phyloP scores from a whole-genome alignment of 2,113 vertebrate genomes.

The Dermatemys mawii region DNA sequence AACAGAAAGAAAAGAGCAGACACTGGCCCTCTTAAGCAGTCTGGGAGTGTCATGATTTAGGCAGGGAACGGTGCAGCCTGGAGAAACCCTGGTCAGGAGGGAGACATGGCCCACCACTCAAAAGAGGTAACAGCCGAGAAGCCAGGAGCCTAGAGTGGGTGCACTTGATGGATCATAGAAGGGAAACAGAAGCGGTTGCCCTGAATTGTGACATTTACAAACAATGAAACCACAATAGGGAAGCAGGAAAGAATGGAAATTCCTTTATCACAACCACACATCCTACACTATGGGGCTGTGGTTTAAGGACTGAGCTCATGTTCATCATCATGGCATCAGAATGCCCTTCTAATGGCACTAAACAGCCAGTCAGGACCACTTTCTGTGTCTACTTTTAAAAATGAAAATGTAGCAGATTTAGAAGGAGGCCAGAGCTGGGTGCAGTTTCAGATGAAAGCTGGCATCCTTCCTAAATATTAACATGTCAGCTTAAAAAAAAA shows the following conservation, averaged over 20 bases:
- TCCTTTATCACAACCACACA: neutral
- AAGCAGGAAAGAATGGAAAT: neutral
- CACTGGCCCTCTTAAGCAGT: neutral
- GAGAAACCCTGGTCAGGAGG: neutral
- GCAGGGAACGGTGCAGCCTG: neutral
- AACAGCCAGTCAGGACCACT: neutral
- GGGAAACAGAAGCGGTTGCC: neutral
- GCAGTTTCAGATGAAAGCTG: neutral
- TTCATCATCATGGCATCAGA: rapidly evolving
- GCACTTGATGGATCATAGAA: neutral
- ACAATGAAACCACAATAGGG: neutral
- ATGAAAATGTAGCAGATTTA: neutral
- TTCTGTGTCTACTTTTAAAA: neutral
- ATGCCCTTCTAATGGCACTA: neutral
- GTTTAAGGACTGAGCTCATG: rapidly evolving
- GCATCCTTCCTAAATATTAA: rapidly evolving
- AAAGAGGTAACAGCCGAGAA: too few relatives aligned
- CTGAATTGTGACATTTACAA: neutral
- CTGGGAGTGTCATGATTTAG: neutral
- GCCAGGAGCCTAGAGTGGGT: neutral
- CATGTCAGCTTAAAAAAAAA: neutral
- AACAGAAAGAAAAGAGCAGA: neutral
- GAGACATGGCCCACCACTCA: neutral
- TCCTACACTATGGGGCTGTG: neutral
- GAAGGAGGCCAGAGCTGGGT: rapidly evolving